Evolutionary conservation across 2,113 vertebrate species (phyloP), one percentile per base, ranked within the genome.

Genomic region (Pica pica): DNA sequence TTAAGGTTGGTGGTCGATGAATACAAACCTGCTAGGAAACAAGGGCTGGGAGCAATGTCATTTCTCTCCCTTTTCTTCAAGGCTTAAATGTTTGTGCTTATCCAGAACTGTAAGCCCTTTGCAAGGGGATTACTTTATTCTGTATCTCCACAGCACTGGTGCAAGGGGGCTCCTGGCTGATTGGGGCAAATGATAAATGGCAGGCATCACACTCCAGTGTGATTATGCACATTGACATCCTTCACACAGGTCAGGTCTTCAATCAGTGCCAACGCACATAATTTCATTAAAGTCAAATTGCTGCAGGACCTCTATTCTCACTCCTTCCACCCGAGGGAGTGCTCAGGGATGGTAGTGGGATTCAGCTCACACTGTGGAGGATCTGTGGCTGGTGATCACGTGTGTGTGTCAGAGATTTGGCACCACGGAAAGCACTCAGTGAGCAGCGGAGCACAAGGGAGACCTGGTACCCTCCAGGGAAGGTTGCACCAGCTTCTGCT

Each of bases 391-490:
- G 23, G 37, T 26, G 39, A 74, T 35, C 28, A 20, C 0, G 0
- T 10, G 12, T 7, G 13, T 16, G 9, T 65, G 22, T 37, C 39
- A 73, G 68, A 41, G 35, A 49, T 50, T 15, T 37, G 52, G 33
- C 33, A 57, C 15, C 6, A 1, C 0, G 0, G 42, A 44, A 77
- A 79, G 31, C 35, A 11, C 20, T 67, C 7, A 2, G 41, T 5
- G 21, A 61, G 55, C 4, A 7, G 44, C 73, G 74, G 42, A 76
- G 67, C 30, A 27, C 33, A 50, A 19, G 55, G 33, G 18, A 90
- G 21, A 19, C 24, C 65, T 57, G 57, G 8, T 57, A 41, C 42
- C 26, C 31, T 80, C 15, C n/a, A 74, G 61, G n/a, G 37, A 82
- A 85, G 2, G 39, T 19, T 61, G 21, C 21, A 42, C 8, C 20